Percentiles rank a stretch among this genome's conserved stretches.
Conservation (phyloP, 1,140 invertebrate genomes). For the Pissodes strobi region DNA sequence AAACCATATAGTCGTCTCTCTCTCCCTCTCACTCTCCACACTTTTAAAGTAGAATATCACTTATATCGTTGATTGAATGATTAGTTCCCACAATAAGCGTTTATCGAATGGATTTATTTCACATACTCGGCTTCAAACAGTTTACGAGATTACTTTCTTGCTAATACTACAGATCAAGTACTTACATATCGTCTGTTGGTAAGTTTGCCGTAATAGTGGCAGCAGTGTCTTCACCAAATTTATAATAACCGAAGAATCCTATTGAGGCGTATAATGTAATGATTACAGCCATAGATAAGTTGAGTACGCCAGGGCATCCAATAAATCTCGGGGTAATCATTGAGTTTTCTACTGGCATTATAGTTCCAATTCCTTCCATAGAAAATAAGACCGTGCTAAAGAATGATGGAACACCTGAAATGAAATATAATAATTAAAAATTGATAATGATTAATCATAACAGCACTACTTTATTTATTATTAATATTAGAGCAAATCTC, state of each 20-base stretch:
- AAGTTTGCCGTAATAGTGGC: conserved; percentile 40
- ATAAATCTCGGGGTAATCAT: conserved; percentile 78
- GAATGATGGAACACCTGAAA: conserved; percentile 60
- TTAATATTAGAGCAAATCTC: too few species aligned
- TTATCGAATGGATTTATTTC: too few species aligned
- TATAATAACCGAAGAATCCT: conserved; percentile 82
- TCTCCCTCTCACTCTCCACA: too few species aligned
- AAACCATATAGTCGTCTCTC: too few species aligned
- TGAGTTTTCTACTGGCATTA: conserved; percentile 87
- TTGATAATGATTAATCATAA: too few species aligned
- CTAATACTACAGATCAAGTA: too few species aligned
- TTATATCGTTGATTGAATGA: too few species aligned
- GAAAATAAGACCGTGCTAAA: conserved; percentile 72
- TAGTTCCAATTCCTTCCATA: conserved; percentile 77
- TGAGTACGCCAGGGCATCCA: conserved; percentile 80
- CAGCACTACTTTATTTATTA: too few species aligned
- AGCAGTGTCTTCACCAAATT: conserved; percentile 36
- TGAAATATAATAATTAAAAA: conserved; percentile 10
- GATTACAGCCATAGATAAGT: conserved; percentile 78
- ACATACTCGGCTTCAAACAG: too few species aligned
- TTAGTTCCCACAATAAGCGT: too few species aligned
- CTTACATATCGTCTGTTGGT: conserved; percentile 38
- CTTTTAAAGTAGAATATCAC: too few species aligned
- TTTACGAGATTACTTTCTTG: too few species aligned
- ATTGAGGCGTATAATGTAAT: conserved; percentile 72